phyloP scores from a whole-genome alignment of 2,113 vertebrate species.

The Chloropsis cyanopogon region DNA sequence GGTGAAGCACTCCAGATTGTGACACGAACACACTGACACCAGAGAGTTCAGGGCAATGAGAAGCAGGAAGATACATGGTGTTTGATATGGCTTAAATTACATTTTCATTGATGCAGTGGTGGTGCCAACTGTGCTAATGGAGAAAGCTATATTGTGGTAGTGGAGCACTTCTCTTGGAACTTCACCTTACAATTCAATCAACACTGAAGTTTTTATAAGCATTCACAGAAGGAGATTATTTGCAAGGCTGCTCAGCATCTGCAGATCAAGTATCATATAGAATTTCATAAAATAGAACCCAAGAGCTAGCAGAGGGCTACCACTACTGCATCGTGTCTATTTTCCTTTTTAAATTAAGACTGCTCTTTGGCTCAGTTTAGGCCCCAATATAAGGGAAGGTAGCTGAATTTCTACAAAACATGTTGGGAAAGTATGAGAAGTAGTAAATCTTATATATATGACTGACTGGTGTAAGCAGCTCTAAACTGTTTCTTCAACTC shows the following conservation, averaged over 20 bases:
- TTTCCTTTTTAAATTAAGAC: conserved; percentile 4
- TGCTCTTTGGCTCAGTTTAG: background rate
- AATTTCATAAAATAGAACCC: background rate
- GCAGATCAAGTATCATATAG: background rate
- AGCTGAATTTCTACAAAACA: background rate
- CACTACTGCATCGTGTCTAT: background rate
- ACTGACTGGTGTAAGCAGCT: background rate
- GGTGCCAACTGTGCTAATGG: background rate
- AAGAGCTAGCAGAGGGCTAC: background rate
- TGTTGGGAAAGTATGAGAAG: background rate
- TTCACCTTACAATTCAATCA: background rate
- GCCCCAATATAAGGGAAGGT: background rate
- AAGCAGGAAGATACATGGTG: background rate
- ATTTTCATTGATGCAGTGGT: background rate
- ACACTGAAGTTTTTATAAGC: background rate
- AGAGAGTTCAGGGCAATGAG: background rate
- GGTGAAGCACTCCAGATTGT: background rate
- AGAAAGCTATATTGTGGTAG: background rate
- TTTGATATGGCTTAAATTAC: background rate
- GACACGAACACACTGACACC: background rate
- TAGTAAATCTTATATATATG: background rate
- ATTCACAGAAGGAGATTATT: background rate
- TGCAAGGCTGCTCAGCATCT: background rate
- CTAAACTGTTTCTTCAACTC: conserved; percentile 7
- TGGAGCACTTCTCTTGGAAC: background rate